phyloP scores from a whole-genome alignment of 2,888 invertebrate genomes.

The Cetonia aurata region DNA sequence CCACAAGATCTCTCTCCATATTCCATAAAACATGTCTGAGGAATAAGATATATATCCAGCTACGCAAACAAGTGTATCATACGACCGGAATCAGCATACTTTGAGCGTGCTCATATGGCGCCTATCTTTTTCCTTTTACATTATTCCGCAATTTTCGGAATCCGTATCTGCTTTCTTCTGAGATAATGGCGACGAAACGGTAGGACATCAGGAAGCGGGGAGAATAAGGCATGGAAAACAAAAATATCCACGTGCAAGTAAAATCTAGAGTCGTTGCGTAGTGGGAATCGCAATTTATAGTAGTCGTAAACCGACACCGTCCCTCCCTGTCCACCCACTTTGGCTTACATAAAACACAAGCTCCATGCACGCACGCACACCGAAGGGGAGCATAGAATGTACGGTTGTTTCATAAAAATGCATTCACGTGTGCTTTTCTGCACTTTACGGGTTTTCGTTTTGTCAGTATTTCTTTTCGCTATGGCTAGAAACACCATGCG shows the following conservation, averaged over 20 bases:
- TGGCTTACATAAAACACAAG: slow-evolving; percentile 37
- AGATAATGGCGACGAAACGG: slow-evolving; percentile 17
- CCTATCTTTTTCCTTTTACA: background rate
- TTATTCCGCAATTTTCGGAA: slow-evolving; percentile 23
- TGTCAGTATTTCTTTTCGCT: background rate
- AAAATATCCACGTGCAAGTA: slow-evolving; percentile 25
- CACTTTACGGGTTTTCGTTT: slow-evolving; percentile 23
- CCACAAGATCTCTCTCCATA: too few species aligned
- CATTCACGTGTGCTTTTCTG: slow-evolving; percentile 29
- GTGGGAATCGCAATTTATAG: slow-evolving; percentile 35
- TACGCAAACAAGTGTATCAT: too few species aligned
- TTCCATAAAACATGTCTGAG: too few species aligned
- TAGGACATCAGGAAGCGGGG: slow-evolving; percentile 4
- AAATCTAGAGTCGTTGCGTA: slow-evolving; percentile 28
- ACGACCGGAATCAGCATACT: too few species aligned
- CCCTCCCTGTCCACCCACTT: background rate
- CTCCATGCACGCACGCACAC: slow-evolving; percentile 20
- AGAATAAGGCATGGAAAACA: background rate
- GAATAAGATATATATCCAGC: too few species aligned
- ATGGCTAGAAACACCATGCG: background rate
- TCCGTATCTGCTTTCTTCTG: background rate
- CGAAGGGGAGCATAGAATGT: background rate
- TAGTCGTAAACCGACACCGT: slow-evolving; percentile 33
- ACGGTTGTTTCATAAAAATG: slow-evolving; percentile 29
- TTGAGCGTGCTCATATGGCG: too few species aligned